Evolutionary conservation across 2,888 invertebrate genomes (phyloP), one percentile per base, ranked within the genome.

Genomic region (Drosophila atripex): DNA sequence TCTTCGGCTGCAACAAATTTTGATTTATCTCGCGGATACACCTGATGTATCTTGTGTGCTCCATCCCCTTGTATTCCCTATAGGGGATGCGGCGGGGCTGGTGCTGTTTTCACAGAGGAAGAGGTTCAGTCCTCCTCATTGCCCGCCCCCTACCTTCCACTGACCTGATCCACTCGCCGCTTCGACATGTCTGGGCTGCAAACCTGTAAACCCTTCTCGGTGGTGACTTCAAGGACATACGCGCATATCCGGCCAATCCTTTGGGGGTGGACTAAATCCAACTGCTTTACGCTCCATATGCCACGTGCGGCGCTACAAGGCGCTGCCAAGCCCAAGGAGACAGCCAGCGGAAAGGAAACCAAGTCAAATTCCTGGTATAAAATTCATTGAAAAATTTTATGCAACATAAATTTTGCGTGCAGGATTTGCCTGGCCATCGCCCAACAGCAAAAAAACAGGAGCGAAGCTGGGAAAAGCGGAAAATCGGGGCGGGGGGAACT

Each of bases 311-410:
- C 66, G 72, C 46, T 60, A 23, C 21, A 4, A 23, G 21, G 21
- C 21, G 21, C 21, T 23, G 21, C 16, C 75, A 84, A 80, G 76
- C 88, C 74, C 53, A 84, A 84, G 73, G 55, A 43, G 57, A 57
- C 51, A 57, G 46, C 61, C 47, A 53, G 73, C 75, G 73, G 66
- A 78, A 80, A 72, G 73, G 86, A 72, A 77, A 78, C 83, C 88
- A 82, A 88, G 86, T 71, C 84, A 88, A 82, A 82, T 82, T 88
- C 80, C 75, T 88, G 72, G 82, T 71, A 83, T 86, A 86, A 86
- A 87, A 89, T 88, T 87, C 87, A 89, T 87, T 89, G 88, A 87
- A 87, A 89, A 88, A 88, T 89, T 89, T 86, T 88, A 88, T 88
- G 88, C 89, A 86, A 88, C 88, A 88, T 88, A 88, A 88, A 88